phyloP scores from a whole-genome alignment of 2,888 invertebrate species.

The Abscondita cerata region DNA sequence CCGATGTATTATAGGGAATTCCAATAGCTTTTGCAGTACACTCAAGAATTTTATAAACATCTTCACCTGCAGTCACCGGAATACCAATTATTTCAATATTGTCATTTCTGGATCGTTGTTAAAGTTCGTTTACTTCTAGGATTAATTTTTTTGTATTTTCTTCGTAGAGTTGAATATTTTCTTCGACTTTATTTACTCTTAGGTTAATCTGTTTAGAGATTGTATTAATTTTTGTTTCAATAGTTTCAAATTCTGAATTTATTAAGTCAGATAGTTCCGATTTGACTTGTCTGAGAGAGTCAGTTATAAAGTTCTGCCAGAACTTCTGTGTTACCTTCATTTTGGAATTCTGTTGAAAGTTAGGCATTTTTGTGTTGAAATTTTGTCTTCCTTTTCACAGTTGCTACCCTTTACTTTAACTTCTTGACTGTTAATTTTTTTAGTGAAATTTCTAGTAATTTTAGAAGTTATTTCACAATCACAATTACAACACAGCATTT shows the following conservation, averaged over 20 bases:
- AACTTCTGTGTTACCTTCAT: neutral
- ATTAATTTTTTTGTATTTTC: neutral
- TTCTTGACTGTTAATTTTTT: neutral
- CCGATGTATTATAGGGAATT: neutral
- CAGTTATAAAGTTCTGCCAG: neutral
- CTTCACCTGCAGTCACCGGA: neutral
- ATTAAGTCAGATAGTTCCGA: neutral
- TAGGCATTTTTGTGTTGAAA: neutral
- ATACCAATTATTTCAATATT: neutral
- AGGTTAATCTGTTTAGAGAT: neutral
- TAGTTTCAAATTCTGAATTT: neutral
- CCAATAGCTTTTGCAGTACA: neutral
- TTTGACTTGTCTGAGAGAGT: neutral
- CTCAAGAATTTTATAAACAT: neutral
- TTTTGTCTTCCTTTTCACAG: neutral
- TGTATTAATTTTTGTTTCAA: no score
- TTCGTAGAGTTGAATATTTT: neutral
- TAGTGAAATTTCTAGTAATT: neutral
- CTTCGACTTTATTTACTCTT: neutral
- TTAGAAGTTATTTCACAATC: neutral
- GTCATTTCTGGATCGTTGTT: neutral
- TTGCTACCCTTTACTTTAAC: neutral
- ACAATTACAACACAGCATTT: neutral
- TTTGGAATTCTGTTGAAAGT: neutral
- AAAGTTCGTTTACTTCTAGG: no score